Base-by-base conservation (phyloP, 2,888 invertebrate genomes). In the Parnassius smintheus region DNA sequence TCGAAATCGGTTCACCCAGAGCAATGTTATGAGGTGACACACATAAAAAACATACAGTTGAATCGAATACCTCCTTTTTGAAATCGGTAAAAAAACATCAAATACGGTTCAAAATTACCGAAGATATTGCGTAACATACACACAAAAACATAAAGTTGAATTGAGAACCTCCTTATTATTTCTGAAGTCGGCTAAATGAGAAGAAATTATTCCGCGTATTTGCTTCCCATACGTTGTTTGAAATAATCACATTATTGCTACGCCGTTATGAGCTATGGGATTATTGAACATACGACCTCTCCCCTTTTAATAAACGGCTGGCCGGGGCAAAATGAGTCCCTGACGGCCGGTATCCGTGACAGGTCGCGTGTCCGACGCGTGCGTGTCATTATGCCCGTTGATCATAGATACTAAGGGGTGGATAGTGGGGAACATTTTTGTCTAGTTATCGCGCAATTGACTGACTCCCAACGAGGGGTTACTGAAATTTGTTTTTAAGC, bases 391-490 rank as follows among this genome's bases (percentile, higher is more conserved):
- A 49, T 35, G 13, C 50, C 41, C 44, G 50, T 61, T 56, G 61
- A 61, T 56, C 61, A 61, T 51, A 46, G 61, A 56, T 61, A 41
- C 35, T 61, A 52, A 49, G 61, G 59, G 61, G 55, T 59, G 49
- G 49, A 42, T 56, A 13, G 46, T 55, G 22, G 55, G 44, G n/a
- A 44, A 12, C 10, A 45, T 50, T 51, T 51, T 51, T 45, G 45
- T 18, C 51, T 61, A 13, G 50, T 61, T 56, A 56, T 18, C 41
- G n/a, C 9, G 51, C 51, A 59, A 49, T 25, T 48, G 13, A 48
- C 12, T 4, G 10, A 46, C 12, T 22, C 8, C 42, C 12, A 12
- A 12, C n/a, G 0, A 9, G 44, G 45, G 45, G 58, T 44, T 22
- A 25, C 11, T 22, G 18, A 7, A 10, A 10, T 10, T 51, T 51